Base-by-base conservation (phyloP, 2,888 invertebrate species). In the Pseudococcus longispinus region DNA sequence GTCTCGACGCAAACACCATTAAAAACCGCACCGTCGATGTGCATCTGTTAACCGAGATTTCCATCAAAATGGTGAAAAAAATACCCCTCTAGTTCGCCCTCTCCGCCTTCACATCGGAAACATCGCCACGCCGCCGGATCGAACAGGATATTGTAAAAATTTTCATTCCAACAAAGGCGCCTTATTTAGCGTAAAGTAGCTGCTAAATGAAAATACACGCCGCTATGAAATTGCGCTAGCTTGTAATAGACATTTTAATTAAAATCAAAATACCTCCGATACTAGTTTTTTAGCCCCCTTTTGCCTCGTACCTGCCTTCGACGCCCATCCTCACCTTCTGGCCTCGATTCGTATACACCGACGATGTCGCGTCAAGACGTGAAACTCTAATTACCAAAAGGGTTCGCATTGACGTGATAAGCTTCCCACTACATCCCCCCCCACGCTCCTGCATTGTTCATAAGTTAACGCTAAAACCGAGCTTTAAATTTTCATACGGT, bases 401-500 rank as follows among this genome's bases (percentile, higher is more conserved):
- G 37, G 77, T 80, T 80, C 77, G 42, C 26, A 80, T 80, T 42
- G 77, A 80, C 77, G 77, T 32, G 77, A 80, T 80, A 80, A 80
- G 42, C 77, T 80, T 29, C 29, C 18, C 37, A 6, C 37, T n/a
- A n/a, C n/a, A n/a, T 37, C 37, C 8, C 37, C 5, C 37, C 37
- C 32, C 37, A 8, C 37, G 37, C 5, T 5, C 70, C 60, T 23
- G 70, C 32, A 70, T 70, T 70, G 70, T 70, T 70, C 8, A 13
- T 70, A 70, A 70, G 29, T 70, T 70, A 4, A 70, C 26, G 29
- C 29, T 70, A 32, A 29, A 70, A 70, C 32, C 70, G 70, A 70
- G 70, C 26, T 70, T 60, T 60, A 29, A 29, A 29, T 70, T 70
- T 70, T 70, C 70, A 70, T 70, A 60, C 60, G 23, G 60, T 60